Conservation (phyloP, 2,888 invertebrate species). For the Bombylius major region DNA sequence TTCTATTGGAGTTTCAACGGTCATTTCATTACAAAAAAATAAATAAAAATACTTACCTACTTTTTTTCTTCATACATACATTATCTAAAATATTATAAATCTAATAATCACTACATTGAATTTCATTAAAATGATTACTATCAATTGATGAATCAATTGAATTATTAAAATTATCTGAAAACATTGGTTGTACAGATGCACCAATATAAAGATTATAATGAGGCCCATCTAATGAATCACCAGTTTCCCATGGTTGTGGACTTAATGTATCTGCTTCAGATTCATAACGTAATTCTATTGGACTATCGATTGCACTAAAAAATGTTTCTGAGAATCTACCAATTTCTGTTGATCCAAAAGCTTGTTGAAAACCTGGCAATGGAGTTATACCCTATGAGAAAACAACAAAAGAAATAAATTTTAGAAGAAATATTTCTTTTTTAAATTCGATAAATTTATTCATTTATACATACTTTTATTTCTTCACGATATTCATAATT, state of each 20-base stretch:
- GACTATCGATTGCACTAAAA: conserved; percentile 24
- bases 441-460: background rate
- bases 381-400: conserved; percentile 36
- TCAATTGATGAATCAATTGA: conserved; percentile 14
- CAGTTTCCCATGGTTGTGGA: conserved; percentile 21
- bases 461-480: conserved; percentile 20
- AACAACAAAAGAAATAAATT: background rate
- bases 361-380: conserved; percentile 70
- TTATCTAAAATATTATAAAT: too few species aligned
- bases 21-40: too few species aligned
- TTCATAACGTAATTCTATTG: conserved; percentile 20
- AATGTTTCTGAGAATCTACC: conserved; percentile 70
- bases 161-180: conserved; percentile 14
- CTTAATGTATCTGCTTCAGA: conserved; percentile 20
- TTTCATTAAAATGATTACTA: conserved; percentile 18
- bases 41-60: too few species aligned
- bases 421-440: background rate
- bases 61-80: too few species aligned
- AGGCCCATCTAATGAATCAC: conserved; percentile 20
- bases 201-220: conserved; percentile 21
- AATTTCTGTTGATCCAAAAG: conserved; percentile 75
- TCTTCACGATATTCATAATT: conserved; percentile 23
- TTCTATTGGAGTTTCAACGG: too few species aligned
- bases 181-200: conserved; percentile 19
- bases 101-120: conserved; percentile 21